Base-by-base conservation (phyloP, 2,113 vertebrate species). In the Puffinus mauretanicus region DNA sequence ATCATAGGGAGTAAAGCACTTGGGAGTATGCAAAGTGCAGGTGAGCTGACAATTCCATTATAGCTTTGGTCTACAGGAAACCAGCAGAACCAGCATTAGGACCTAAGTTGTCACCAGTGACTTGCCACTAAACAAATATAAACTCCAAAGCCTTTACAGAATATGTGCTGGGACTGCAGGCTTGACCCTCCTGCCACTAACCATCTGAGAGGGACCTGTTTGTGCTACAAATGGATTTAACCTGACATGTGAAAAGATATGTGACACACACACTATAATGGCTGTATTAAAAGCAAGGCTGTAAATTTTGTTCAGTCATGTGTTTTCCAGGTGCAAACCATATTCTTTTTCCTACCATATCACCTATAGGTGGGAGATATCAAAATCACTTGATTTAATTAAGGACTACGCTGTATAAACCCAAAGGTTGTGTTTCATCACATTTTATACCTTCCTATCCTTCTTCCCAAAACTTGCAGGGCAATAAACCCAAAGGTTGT, bases 191-290 rank as follows among this genome's bases (percentile, higher is more conserved):
- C 49, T 32, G 7, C 0, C 1, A 34, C 12, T 8, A 40, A 13
- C 18, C 34, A 40, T 57, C 26, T 46, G 34, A 84, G 27, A 40
- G 10, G 42, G 30, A 46, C 3, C 0, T 0, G 0, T 77, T 69
- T 69, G 40, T 61, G 36, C 15, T 60, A 36, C 5, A n/a, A 26
- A 65, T 52, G 20, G 13, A n/a, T 58, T 78, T 77, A 69, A 51
- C 25, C 7, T 36, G 78, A 15, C 2, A 3, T 11, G 7, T 34
- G 46, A 46, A 66, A 82, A 72, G 7, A 20, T 13, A 13, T 1
- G 47, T 34, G 24, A 30, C 10, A 49, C 16, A 14, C 11, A 47
- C 6, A 12, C 1, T 49, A 1, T 21, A 51, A 42, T 16, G 9
- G 9, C n/a, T 58, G 2, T 42, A 55, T 85, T 67, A 54, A 90